Evolutionary conservation across 2,888 invertebrate genomes (phyloP), one percentile per base, ranked within the genome.

Genomic region (Scrobipalpa costella): DNA sequence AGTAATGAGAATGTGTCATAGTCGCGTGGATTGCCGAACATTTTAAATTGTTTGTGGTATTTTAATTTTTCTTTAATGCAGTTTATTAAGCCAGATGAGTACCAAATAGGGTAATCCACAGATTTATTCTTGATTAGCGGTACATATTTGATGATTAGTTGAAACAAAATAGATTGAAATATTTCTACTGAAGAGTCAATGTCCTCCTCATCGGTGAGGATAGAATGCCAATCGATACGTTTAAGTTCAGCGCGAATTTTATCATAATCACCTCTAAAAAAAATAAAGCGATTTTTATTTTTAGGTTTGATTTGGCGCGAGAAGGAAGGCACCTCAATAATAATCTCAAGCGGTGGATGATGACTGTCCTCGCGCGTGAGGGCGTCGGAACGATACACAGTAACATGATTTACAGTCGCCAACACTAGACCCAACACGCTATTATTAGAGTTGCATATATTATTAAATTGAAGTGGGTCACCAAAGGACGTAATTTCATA

Each of bases 51-150:
- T n/a, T 34, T 57, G 34, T 57, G 57, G 9, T 34, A 21, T n/a
- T 57, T 57, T 1, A 34, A 5, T 34, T 57, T 57, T 34, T 57
- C 57, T 57, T 13, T 57, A 8, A 57, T 34, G 5, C 33, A 27
- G 2, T n/a, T 2, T 13, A 27, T 57, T n/a, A 57, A 27, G n/a
- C 33, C 7, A n/a, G 8, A n/a, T n/a, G 57, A 34, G 34, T 57
- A 57, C 57, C 57, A 57, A 8, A 9, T 11, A 1, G 57, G 57
- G n/a, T n/a, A 57, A 9, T 57, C 6, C 13, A 7, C 15, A 15
- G 47, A 15, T 6, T 15, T 47, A 15, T 15, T n/a, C 15, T 47
- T 47, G 2, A 15, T 15, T n/a, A 47, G 15, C 5, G 47, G 47
- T 6, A 47, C 15, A 47, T 15, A 6, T 47, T 47, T 47, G 6